A percentile compares a stretch with the other conserved stretches of the same genome.
Evolutionary conservation across 2,113 vertebrate genomes (phyloP).

Genomic region (Arvicanthis niloticus): DNA sequence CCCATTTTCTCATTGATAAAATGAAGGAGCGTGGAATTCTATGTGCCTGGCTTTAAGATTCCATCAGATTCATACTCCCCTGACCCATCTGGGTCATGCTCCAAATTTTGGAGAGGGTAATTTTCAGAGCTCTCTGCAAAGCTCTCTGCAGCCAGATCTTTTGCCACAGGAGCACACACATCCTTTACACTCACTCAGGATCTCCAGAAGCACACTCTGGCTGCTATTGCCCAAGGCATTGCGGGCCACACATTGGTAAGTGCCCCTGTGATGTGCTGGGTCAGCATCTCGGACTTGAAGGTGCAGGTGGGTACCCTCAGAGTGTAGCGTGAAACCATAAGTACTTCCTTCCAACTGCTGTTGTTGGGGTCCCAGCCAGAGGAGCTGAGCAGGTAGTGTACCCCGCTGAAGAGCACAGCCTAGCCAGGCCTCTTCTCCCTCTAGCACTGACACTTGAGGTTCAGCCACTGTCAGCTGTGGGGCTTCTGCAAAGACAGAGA

Average conservation of each 20-base stretch:
- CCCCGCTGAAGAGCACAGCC: slow-evolving; percentile 87
- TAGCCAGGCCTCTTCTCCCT: slow-evolving; percentile 90
- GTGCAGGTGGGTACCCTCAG: slow-evolving; percentile 87
- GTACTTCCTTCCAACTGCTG: slow-evolving; percentile 80
- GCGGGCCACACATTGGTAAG: slow-evolving; percentile 90
- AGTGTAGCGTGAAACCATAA: slow-evolving; percentile 88
- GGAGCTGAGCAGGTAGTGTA: slow-evolving; percentile 84
- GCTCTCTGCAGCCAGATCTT: not conserved
- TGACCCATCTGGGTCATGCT: no score
- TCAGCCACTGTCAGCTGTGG: slow-evolving; percentile 88
- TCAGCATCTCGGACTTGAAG: slow-evolving; percentile 89
- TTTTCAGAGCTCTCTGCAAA: not conserved
- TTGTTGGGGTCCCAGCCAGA: slow-evolving; percentile 91
- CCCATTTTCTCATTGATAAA: not conserved
- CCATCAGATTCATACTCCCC: rapidly evolving
- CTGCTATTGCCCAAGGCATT: slow-evolving; percentile 92
- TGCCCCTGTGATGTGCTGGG: slow-evolving; percentile 87
- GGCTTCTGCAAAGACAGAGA: slow-evolving; percentile 84
- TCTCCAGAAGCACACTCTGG: slow-evolving; percentile 87
- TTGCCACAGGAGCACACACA: rapidly evolving
- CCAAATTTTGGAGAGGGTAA: not conserved
- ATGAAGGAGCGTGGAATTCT: not conserved
- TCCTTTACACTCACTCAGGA: slow-evolving; percentile 91
- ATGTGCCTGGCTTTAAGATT: not conserved
- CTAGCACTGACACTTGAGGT: slow-evolving; percentile 88